These are phyloP conservation scores for Berghia stephanieae DNA, from an alignment of 1,140 invertebrate species.

Conservation along the genomic window DNA sequence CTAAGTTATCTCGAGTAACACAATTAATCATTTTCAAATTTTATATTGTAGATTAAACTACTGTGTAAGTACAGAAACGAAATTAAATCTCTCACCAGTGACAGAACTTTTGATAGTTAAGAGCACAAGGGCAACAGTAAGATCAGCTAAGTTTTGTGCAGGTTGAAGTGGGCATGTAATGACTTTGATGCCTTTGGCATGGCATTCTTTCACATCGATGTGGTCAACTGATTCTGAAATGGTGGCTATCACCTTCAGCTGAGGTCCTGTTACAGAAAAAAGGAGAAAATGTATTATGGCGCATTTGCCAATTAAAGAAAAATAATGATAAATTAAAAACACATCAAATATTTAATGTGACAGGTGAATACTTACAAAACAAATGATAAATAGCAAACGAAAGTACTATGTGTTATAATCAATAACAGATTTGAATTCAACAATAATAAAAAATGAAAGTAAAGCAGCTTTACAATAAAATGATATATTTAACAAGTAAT, in stretches of 20 bases:
- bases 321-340: not conserved
- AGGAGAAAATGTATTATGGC: not conserved
- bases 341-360: not conserved
- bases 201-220: slow-evolving; percentile 69
- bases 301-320: not conserved
- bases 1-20: too few species aligned
- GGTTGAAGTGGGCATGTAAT: slow-evolving; percentile 90
- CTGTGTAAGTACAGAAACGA: too few species aligned
- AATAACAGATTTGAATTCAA: too few species aligned
- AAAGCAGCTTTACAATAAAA: too few species aligned
- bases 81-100: too few species aligned
- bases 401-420: too few species aligned
- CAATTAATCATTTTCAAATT: too few species aligned
- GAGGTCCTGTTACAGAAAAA: slow-evolving; percentile 72
- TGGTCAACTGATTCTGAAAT: slow-evolving; percentile 83
- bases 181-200: slow-evolving; percentile 63
- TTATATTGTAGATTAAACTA: too few species aligned
- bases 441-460: too few species aligned
- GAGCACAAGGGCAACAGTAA: slow-evolving; percentile 82
- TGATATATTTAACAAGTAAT: too few species aligned
- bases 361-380: too few species aligned
- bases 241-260: slow-evolving; percentile 85
- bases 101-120: slow-evolving; percentile 69
- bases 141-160: slow-evolving; percentile 89
- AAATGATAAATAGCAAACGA: too few species aligned